Evolutionary conservation across 2,888 invertebrate species (phyloP).

Genomic region (Venusia cambrica): DNA sequence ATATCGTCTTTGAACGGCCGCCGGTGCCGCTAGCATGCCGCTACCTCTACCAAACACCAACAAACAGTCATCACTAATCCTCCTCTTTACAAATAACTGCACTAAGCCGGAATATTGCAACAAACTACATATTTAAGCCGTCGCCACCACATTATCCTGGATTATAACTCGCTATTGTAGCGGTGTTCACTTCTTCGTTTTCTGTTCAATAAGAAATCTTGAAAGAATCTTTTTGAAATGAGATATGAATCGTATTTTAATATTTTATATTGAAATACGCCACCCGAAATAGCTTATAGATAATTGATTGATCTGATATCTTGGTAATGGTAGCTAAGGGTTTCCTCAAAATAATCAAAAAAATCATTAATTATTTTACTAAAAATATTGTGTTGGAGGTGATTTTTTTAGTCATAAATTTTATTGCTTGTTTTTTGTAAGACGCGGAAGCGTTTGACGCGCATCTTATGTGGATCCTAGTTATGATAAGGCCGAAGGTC

Average conservation of each 20-base stretch:
- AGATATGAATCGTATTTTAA: no score
- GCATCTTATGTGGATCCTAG: no score
- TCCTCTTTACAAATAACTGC: conserved; percentile 61
- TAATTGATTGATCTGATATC: conserved; percentile 36
- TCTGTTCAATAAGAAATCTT: conserved; percentile 50
- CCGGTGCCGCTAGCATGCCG: conserved; percentile 34
- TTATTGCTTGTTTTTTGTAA: no score
- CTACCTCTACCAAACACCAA: conserved; percentile 53
- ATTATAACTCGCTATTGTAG: conserved; percentile 68
- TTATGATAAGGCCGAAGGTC: no score
- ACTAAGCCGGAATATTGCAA: conserved; percentile 63
- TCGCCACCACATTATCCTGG: conserved; percentile 64
- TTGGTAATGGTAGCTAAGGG: no score
- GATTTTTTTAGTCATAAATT: no score
- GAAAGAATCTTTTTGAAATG: conserved; percentile 36
- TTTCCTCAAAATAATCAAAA: no score
- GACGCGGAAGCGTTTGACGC: no score
- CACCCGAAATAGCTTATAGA: conserved; percentile 33
- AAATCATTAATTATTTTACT: no score
- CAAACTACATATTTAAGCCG: conserved; percentile 68
- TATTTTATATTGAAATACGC: conserved; percentile 40
- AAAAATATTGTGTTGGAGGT: no score
- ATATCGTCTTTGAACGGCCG: conserved; percentile 41
- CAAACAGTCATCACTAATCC: conserved; percentile 67
- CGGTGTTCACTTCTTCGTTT: conserved; percentile 56